These are phyloP conservation scores for Buceros bicornis DNA, from an alignment of 2,797 vertebrate species.

Conservation along the genomic window DNA sequence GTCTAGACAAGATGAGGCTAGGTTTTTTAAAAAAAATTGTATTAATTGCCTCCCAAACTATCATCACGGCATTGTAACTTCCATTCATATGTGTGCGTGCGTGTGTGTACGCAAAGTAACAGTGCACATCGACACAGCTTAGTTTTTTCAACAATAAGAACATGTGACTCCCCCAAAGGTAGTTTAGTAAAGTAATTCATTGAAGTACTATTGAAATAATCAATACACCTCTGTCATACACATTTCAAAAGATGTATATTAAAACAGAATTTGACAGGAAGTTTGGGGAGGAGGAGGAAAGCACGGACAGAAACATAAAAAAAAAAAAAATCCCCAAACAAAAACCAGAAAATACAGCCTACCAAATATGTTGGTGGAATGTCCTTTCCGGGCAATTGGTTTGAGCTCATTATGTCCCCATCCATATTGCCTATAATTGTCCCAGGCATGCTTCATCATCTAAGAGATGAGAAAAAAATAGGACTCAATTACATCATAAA, in stretches of 20 bases:
- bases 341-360: constrained; percentile 74
- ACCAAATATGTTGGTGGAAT: constrained; percentile 99
- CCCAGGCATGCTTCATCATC: constrained; percentile 99
- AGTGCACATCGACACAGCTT: not conserved
- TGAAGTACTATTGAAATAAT: not conserved
- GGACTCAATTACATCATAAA: constrained; percentile 18
- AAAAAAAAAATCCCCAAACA: not conserved
- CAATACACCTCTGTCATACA: not conserved
- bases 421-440: constrained; percentile 96
- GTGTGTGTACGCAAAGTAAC: not conserved
- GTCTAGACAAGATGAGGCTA: not conserved
- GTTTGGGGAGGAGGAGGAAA: not conserved
- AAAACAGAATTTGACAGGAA: not conserved
- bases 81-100: too few relatives aligned
- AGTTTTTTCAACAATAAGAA: not conserved
- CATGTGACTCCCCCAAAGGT: not conserved
- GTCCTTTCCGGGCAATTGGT: constrained; percentile 97
- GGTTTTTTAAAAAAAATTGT: not conserved
- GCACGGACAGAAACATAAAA: not conserved
- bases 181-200: not conserved
- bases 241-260: not conserved
- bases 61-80: not conserved
- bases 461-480: constrained; percentile 72
- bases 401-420: constrained; percentile 99
- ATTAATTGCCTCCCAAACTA: not conserved